These are phyloP conservation scores for Muricea muricata DNA, from an alignment of 92 coral and sea anemone species.

Conservation along the genomic window DNA sequence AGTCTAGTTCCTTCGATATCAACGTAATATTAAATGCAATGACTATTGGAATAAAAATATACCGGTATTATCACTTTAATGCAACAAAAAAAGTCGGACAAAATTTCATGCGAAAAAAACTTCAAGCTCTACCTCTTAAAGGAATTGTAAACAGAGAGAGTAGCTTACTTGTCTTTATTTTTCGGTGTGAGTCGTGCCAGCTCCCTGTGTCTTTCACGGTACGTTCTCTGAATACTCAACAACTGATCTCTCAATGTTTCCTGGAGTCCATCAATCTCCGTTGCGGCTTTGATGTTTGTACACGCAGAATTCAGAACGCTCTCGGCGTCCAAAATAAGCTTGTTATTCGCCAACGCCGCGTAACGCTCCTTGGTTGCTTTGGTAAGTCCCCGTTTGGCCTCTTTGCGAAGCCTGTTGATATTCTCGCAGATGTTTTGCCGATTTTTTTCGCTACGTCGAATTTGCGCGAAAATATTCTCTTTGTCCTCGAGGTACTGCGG, in stretches of 20 bases:
- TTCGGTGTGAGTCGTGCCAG: conserved; percentile 88
- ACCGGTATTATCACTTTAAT: too few relatives aligned
- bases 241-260: conserved; percentile 87
- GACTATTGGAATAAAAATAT: too few relatives aligned
- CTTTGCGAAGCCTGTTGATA: conserved; percentile 82
- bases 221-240: conserved; percentile 89
- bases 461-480: conserved; percentile 79
- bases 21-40: too few relatives aligned
- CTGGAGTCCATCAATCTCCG: conserved; percentile 80
- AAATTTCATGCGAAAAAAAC: too few relatives aligned
- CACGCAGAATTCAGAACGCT: conserved; percentile 83
- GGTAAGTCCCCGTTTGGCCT: conserved; percentile 89
- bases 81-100: too few relatives aligned
- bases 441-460: conserved; percentile 76
- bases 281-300: conserved; percentile 77
- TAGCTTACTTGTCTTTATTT: conserved; percentile 78
- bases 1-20: too few relatives aligned
- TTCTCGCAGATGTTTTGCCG: conserved; percentile 88
- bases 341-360: conserved; percentile 15
- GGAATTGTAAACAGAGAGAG: neutral
- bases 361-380: conserved; percentile 61
- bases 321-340: conserved; percentile 67
- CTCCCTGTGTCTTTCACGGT: conserved; percentile 87
- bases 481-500: conserved; percentile 70
- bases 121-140: neutral